These are phyloP conservation scores for Thermophis baileyi DNA, from an alignment of 2,113 vertebrate species.

Conservation along the genomic window DNA sequence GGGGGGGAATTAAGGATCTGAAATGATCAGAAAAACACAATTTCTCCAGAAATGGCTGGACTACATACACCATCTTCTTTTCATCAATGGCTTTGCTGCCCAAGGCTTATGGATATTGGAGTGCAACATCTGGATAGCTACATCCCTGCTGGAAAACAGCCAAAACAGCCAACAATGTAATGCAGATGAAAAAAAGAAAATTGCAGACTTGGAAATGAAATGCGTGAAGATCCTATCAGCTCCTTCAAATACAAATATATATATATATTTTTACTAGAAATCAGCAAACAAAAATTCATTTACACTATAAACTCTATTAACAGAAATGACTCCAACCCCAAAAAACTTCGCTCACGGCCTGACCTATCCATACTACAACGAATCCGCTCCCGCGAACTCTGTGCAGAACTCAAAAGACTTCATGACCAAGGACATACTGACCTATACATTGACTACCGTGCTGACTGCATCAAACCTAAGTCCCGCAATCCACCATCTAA, in stretches of 20 bases:
- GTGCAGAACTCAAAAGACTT: no score
- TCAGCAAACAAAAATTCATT: no score
- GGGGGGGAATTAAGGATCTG: neutral
- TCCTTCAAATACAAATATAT: neutral
- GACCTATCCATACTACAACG: no score
- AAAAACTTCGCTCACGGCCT: no score
- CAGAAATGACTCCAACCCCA: no score
- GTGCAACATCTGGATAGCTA: neutral
- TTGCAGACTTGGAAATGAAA: neutral
- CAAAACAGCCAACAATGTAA: neutral
- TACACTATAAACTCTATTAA: no score
- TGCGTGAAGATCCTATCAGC: neutral
- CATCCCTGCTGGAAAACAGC: neutral
- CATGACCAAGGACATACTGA: no score
- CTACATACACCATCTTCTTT: neutral
- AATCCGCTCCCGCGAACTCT: no score
- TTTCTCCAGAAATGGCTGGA: neutral
- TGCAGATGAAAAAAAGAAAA: neutral
- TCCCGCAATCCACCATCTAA: no score
- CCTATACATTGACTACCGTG: no score
- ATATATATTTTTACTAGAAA: no score
- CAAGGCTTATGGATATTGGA: neutral
- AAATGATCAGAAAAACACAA: neutral
- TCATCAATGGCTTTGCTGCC: neutral
- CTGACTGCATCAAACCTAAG: no score